Conservation (phyloP, 1,140 invertebrate genomes). For the Drosophila kikkawai region DNA sequence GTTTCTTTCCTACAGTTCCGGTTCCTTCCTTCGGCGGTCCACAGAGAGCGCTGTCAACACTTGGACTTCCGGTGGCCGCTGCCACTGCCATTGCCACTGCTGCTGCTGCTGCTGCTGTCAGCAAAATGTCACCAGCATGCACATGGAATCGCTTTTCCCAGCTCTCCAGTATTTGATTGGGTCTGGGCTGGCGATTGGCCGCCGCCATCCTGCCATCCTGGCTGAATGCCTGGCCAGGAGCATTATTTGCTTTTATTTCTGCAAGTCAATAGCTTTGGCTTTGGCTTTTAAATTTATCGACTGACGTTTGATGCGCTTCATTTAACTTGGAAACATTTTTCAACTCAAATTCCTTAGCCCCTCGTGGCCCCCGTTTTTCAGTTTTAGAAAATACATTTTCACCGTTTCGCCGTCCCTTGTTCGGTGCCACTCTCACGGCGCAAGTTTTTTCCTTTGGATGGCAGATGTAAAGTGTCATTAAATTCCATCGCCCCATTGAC, state of each 20-base stretch:
- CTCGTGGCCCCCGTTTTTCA: constrained; percentile 8
- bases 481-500: constrained; percentile 53
- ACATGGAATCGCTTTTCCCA: constrained; percentile 64
- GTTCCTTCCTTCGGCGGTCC: constrained; percentile 50
- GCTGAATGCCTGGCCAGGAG: constrained; percentile 43
- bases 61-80: constrained; percentile 65
- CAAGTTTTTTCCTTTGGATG: constrained; percentile 42
- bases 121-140: constrained; percentile 79
- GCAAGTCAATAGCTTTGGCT: constrained; percentile 82
- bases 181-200: constrained; percentile 44
- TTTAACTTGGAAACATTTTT: constrained; percentile 83
- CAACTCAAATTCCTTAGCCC: constrained; percentile 55
- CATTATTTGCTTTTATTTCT: constrained; percentile 81
- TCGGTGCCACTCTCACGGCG: neutral
- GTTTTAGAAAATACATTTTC: constrained; percentile 53
- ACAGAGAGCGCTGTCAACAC: constrained; percentile 77
- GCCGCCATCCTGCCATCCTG: constrained; percentile 29
- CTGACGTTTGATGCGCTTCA: constrained; percentile 83
- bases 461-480: constrained; percentile 69
- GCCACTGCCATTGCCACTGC: constrained; percentile 13
- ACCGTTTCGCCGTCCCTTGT: neutral
- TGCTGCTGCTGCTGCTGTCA: constrained; percentile 61
- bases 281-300: constrained; percentile 83
- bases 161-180: constrained; percentile 49
- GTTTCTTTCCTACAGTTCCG: constrained; percentile 12